These are phyloP conservation scores for Tragelaphus imberbis DNA, from an alignment of 2,113 vertebrate genomes.

Conservation along the genomic window DNA sequence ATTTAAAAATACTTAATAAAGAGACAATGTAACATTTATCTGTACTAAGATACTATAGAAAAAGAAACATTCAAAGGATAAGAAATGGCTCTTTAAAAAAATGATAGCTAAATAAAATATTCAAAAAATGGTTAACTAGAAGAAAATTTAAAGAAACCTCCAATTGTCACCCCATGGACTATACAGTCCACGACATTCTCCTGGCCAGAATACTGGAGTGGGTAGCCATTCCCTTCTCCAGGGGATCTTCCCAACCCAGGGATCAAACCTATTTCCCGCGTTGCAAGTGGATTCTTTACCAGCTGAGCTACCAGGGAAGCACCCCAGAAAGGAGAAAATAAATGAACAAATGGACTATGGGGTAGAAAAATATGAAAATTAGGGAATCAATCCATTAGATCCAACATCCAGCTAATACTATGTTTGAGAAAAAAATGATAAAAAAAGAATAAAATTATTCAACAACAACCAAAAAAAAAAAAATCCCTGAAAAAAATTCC, in stretches of 20 bases:
- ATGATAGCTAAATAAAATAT: background rate
- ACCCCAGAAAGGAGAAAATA: background rate
- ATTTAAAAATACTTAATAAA: background rate
- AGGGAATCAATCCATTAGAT: background rate
- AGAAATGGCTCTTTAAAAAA: background rate
- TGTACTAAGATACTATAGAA: background rate
- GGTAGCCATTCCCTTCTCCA: background rate
- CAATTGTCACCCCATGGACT: background rate
- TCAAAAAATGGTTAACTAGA: background rate
- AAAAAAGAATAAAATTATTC: background rate
- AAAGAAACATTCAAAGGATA: background rate
- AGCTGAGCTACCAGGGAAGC: background rate
- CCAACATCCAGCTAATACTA: background rate
- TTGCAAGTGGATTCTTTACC: background rate
- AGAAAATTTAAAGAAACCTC: background rate
- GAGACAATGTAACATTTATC: background rate
- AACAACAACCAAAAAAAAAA: background rate
- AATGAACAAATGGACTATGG: background rate
- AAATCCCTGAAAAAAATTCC: background rate
- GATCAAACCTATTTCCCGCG: rapidly evolving
- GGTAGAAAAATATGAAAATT: background rate
- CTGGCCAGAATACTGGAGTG: background rate
- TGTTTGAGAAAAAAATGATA: background rate
- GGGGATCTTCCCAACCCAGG: background rate
- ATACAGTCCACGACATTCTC: background rate